Base-by-base conservation (phyloP, 2,888 invertebrate species). In the Drosophila mimica region DNA sequence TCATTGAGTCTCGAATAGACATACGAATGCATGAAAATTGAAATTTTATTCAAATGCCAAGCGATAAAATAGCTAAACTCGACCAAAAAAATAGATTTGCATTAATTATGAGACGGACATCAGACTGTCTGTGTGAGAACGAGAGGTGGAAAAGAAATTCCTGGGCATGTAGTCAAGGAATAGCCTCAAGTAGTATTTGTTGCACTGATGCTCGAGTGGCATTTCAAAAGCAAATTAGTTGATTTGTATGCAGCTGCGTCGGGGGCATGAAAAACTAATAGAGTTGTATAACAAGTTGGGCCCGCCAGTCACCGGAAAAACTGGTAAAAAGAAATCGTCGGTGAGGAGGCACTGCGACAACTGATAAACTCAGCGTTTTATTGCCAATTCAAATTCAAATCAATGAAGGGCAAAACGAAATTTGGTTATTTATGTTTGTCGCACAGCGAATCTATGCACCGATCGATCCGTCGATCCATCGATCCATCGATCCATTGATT, bases 321-420 rank as follows among this genome's bases (percentile, higher is more conserved):
- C 83, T 80, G 74, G 81, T 57, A 73, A 70, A 83, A 70, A 60
- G 70, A 77, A 78, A 79, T 75, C 60, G 78, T 57, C 48, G 36
- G 20, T 43, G 53, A 51, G 51, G 34, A 60, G 74, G 66, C 71
- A 71, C 73, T 69, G 81, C 80, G 74, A 69, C 86, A 80, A 83
- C 88, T 88, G 88, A 85, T 85, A 85, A 88, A 88, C 78, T 86
- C 61, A 31, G 66, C 80, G 51, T 80, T 85, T 85, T 88, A 85
- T 88, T 82, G 88, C 82, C 88, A 88, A 85, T 88, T 88, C 75
- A 72, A 69, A 86, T 83, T 83, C 86, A 70, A 83, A 83, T 70
- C 73, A 62, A 73, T 70, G 72, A 73, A 57, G 58, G 68, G 67
- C 64, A 49, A 43, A 67, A 67, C 51, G 70, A 76, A 72, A 76